A percentile compares a stretch with the other conserved stretches of the same genome.
Evolutionary conservation across 2,888 invertebrate species (phyloP).

Genomic region (Limnephilus lunatus): DNA sequence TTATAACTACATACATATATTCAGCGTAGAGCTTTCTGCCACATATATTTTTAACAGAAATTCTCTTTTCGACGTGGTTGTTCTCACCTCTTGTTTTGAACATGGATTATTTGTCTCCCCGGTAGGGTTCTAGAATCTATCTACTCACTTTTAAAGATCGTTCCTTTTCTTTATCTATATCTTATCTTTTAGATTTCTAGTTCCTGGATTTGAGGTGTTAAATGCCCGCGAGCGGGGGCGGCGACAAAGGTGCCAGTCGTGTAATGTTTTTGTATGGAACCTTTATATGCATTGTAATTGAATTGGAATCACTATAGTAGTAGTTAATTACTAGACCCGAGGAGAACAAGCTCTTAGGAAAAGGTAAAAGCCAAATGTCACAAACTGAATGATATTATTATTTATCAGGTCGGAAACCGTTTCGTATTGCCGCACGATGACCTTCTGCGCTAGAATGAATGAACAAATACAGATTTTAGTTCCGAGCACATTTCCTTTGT

Average conservation of each 20-base stretch:
- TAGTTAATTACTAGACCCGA: neutral
- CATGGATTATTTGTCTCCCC: neutral
- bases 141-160: neutral
- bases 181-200: neutral
- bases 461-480: conserved; percentile 2
- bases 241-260: neutral
- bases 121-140: neutral
- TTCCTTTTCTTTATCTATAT: neutral
- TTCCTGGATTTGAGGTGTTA: neutral
- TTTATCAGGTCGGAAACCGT: neutral
- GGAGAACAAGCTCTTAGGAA: neutral
- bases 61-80: too few species aligned
- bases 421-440: neutral
- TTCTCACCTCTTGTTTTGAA: too few species aligned
- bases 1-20: too few species aligned
- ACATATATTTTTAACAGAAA: too few species aligned
- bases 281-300: neutral
- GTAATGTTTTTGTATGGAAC: neutral
- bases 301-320: neutral
- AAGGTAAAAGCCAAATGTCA: neutral
- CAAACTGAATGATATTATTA: neutral
- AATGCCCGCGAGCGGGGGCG: neutral
- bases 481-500: conserved; percentile 18
- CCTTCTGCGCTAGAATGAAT: neutral
- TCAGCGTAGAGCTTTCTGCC: too few species aligned